Base-by-base conservation (phyloP, 2,888 invertebrate genomes). In the Eugnorisma glareosa region DNA sequence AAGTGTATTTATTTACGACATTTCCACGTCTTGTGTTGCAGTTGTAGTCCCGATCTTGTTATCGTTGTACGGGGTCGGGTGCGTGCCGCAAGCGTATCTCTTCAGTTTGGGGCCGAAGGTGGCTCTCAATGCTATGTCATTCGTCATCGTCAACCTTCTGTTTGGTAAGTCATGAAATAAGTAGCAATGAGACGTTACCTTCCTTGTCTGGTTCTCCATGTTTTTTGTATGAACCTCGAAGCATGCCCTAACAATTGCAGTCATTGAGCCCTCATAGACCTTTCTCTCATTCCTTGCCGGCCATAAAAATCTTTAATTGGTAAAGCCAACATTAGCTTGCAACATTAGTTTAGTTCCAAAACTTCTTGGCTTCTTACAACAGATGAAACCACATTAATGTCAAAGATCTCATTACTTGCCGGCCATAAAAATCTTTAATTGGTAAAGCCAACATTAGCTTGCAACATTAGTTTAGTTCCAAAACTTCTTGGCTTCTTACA, bases 81-180 rank as follows among this genome's bases (percentile, higher is more conserved):
- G 94, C 78, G 90, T 95, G n/a, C 96, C 96, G 0, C 96, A 95
- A 84, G 96, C 95, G 0, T 96, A 96, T 79, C 88, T 96, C 35
- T 95, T 96, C 83, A 95, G 96, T 70, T 88, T 95, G 66, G 94
- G 96, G 0, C 92, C 93, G 0, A 91, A 91, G 7, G 87, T 92
- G 1, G 90, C 94, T 2, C 91, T 96, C 21, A 96, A 96, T 75
- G 89, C 93, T 0, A 94, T 95, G 93, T 92, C 91, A 7, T 95
- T 93, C 79, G 83, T 95, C 43, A 94, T 96, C 66, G 87, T 94
- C 28, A 96, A 95, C 79, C 86, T 95, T 37, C 89, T 96, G 21
- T 95, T 95, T 75, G 94, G 96, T 95, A 82, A 75, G 84, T 66
- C 40, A 70, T 79, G 1, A 31, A 10, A 28, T 68, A 31, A 67